Evolutionary conservation across 2,888 invertebrate genomes (phyloP).

Genomic region (Mayetiola destructor): DNA sequence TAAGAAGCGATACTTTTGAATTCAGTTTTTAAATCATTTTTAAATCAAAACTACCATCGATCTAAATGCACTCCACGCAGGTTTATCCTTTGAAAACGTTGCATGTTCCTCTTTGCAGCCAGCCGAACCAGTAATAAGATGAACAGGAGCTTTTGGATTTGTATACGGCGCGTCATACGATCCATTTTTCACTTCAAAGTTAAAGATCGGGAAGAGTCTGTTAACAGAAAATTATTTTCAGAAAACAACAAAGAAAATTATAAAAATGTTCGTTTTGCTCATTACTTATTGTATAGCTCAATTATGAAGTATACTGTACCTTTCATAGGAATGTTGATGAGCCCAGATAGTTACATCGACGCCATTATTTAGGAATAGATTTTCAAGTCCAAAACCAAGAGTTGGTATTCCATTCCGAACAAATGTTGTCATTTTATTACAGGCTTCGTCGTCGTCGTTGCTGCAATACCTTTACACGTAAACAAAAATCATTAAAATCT

Average conservation of each 20-base stretch:
- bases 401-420: constrained; percentile 1
- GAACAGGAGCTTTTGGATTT: not conserved
- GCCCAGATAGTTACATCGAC: constrained; percentile 2
- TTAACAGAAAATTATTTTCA: no score
- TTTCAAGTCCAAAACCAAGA: not conserved
- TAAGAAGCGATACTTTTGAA: not conserved
- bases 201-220: not conserved
- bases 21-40: not conserved
- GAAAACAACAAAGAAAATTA: no score
- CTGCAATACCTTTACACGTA: constrained; percentile 5
- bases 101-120: constrained; percentile 6
- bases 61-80: not conserved
- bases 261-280: no score
- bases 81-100: not conserved
- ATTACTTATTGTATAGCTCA: no score
- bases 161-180: not conserved
- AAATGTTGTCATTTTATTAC: not conserved
- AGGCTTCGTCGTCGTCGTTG: not conserved
- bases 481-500: no score
- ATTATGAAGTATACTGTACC: no score
- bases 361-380: not conserved
- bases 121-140: not conserved
- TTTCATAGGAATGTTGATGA: constrained; percentile 7
- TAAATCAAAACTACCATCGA: not conserved
- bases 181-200: constrained; percentile 4